phyloP scores from a whole-genome alignment of 2,888 invertebrate species.

The Aleiodes alternator region DNA sequence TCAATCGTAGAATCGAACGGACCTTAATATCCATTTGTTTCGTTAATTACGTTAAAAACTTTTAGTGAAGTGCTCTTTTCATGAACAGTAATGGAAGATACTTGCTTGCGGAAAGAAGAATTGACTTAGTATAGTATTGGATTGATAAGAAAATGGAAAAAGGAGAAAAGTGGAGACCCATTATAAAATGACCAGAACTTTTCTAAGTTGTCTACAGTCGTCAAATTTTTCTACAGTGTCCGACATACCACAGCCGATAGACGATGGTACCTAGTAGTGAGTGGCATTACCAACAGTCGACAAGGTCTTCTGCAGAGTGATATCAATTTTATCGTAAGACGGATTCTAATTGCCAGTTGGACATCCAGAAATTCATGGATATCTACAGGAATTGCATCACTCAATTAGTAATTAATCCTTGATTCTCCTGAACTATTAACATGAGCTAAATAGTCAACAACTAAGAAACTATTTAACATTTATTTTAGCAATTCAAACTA shows the following conservation, averaged over 20 bases:
- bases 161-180: slow-evolving; percentile 72
- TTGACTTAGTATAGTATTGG: slow-evolving; percentile 59
- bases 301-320: slow-evolving; percentile 57
- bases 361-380: slow-evolving; percentile 53
- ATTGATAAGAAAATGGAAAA: slow-evolving; percentile 54
- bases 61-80: slow-evolving; percentile 1
- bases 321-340: slow-evolving; percentile 56
- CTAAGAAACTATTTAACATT: background rate
- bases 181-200: slow-evolving; percentile 53
- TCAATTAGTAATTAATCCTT: background rate
- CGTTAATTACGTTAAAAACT: slow-evolving; percentile 1
- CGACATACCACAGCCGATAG: slow-evolving; percentile 57
- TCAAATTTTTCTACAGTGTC: slow-evolving; percentile 49
- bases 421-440: too few species aligned
- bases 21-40: slow-evolving; percentile 62
- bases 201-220: background rate
- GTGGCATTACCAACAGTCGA: slow-evolving; percentile 47
- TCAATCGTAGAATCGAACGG: slow-evolving; percentile 77
- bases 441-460: too few species aligned
- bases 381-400: slow-evolving; percentile 17
- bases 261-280: slow-evolving; percentile 54
- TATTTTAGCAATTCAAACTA: background rate
- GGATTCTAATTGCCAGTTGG: slow-evolving; percentile 57
- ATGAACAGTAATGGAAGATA: slow-evolving; percentile 58
- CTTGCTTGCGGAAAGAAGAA: slow-evolving; percentile 63